Evolutionary conservation across 2,888 invertebrate species (phyloP), one percentile per base, ranked within the genome.

Genomic region (Crepidodera aurea): DNA sequence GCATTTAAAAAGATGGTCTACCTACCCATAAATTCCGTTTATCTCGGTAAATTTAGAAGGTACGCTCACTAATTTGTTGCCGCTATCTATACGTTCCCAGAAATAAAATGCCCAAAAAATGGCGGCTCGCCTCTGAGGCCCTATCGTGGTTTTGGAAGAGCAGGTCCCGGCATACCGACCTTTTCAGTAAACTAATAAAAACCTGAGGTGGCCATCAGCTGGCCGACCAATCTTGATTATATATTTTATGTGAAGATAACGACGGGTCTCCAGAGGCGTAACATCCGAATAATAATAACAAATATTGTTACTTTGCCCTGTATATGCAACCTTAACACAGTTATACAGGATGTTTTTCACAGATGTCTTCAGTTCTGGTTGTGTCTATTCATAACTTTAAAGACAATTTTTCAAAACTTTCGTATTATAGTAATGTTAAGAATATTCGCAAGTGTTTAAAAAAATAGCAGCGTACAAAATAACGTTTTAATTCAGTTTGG

Each of bases 91-190:
- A n/a, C 16, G 40, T 56, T 56, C 56, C 19, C 34, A 46, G 60
- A 51, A 60, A 64, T 64, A 60, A 64, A 64, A 56, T 57, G 48
- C 57, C 69, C 44, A 71, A 68, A 70, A 71, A 69, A 71, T 71
- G 71, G 71, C 69, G 69, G 56, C 60, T 61, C 57, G 61, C 62
- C 19, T 68, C 66, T 70, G 18, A 27, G 59, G 51, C 56, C 51
- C 62, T 56, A 51, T 55, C 56, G 46, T 56, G 46, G 53, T 53
- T 53, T 53, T 56, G 18, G 56, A 46, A 61, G 40, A 54, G 64
- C 63, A 57, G 61, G 64, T 61, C 66, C 51, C 46, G 55, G 62
- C 63, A 63, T 62, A 61, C 60, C 63, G 46, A 60, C 59, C 39
- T 65, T 62, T 65, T 67, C 65, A 59, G 63, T 65, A 67, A 67